Percentiles rank a stretch among this genome's conserved stretches.
phyloP scores from a whole-genome alignment of 2,888 invertebrate species.

The Seira musarum region DNA sequence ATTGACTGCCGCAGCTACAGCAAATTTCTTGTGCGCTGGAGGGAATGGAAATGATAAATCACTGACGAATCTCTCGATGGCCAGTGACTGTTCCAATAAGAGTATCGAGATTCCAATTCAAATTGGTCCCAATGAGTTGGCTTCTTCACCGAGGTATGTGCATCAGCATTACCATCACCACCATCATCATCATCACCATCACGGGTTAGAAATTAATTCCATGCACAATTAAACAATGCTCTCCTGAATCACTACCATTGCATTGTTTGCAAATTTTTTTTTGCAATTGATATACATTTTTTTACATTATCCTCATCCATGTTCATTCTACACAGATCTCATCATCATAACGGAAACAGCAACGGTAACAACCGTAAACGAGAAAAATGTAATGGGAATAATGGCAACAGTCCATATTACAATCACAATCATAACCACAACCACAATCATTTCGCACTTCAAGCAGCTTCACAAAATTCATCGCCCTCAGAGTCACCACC shows the following conservation, averaged over 20 bases:
- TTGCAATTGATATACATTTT: too few species aligned
- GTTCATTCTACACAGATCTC: too few species aligned
- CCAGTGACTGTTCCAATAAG: constrained; percentile 43
- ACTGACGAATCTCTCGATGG: constrained; percentile 61
- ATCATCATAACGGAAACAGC: too few species aligned
- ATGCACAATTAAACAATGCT: too few species aligned
- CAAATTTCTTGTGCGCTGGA: constrained; percentile 53
- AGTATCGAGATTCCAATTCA: constrained; percentile 43
- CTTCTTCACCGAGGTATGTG: constrained; percentile 1
- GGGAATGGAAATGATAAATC: constrained; percentile 56
- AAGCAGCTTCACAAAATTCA: neutral
- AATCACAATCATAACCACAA: neutral
- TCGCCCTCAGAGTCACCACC: neutral
- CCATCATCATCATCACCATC: neutral
- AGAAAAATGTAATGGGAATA: neutral
- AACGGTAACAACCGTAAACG: too few species aligned
- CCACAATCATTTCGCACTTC: neutral
- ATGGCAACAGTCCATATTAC: neutral
- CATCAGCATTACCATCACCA: neutral
- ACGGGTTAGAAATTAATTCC: too few species aligned
- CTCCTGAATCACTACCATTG: too few species aligned
- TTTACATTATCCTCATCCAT: too few species aligned
- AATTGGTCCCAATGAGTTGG: constrained; percentile 3
- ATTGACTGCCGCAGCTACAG: constrained; percentile 17
- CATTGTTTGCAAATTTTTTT: too few species aligned